Percentiles rank a stretch among this genome's conserved stretches.
Conservation (phyloP, 2,888 invertebrate genomes). For the Camptogramma bilineatum region DNA sequence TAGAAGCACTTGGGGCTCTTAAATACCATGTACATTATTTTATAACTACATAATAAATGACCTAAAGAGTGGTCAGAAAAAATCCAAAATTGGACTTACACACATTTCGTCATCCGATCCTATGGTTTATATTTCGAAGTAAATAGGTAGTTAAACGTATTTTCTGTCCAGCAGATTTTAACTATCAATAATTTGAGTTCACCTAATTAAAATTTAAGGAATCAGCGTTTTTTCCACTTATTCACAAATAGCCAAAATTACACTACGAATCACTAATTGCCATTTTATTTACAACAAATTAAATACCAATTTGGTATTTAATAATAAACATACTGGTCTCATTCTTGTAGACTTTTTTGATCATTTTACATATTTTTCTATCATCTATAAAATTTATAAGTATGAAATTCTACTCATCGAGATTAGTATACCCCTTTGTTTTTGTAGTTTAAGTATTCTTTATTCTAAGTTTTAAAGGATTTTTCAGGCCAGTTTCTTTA, state of each 20-base stretch:
- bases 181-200: slow-evolving; percentile 30
- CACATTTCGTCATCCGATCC: slow-evolving; percentile 44
- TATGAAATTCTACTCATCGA: not conserved
- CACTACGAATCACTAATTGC: slow-evolving; percentile 18
- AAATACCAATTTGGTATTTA: slow-evolving; percentile 6
- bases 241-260: slow-evolving; percentile 20
- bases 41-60: slow-evolving; percentile 43
- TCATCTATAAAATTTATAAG: not conserved
- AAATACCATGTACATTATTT: slow-evolving; percentile 49
- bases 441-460: no score
- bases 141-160: slow-evolving; percentile 15
- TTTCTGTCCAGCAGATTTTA: slow-evolving; percentile 72
- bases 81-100: slow-evolving; percentile 63
- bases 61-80: slow-evolving; percentile 55
- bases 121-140: slow-evolving; percentile 33
- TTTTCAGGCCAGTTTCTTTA: not conserved
- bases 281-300: slow-evolving; percentile 34
- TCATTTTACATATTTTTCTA: not conserved
- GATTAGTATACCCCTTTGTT: not conserved
- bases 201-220: slow-evolving; percentile 7
- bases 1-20: slow-evolving; percentile 59
- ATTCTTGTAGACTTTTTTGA: not conserved
- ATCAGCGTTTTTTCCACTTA: not conserved
- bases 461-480: no score
- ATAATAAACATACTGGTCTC: slow-evolving; percentile 12